A percentile compares a stretch with the other conserved stretches of the same genome.
Conservation (phyloP, 2,888 invertebrate species). For the Megaustenia siamemsis region DNA sequence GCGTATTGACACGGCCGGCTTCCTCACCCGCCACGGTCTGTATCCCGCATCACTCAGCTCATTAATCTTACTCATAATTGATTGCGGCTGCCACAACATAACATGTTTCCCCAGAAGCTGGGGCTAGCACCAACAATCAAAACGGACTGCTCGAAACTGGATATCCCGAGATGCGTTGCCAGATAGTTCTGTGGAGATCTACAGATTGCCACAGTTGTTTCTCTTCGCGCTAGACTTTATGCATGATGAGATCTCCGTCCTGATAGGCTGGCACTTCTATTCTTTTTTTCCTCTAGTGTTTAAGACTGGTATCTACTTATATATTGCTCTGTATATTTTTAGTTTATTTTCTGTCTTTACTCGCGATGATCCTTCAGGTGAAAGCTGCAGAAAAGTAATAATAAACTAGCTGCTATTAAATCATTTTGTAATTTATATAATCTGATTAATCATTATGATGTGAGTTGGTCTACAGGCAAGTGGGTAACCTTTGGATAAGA, state of each 20-base stretch:
- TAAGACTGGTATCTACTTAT: background rate
- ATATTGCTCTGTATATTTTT: too few species aligned
- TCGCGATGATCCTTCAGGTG: background rate
- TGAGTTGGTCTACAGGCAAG: too few species aligned
- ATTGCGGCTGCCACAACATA: constrained; percentile 16
- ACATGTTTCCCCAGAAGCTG: background rate
- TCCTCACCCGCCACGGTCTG: too few species aligned
- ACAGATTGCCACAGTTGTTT: constrained; percentile 24
- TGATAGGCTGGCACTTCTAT: background rate
- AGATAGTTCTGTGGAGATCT: constrained; percentile 12
- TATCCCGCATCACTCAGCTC: too few species aligned
- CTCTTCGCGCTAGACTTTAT: background rate
- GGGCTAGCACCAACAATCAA: constrained; percentile 21
- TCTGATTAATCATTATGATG: too few species aligned
- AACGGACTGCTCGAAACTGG: constrained; percentile 8
- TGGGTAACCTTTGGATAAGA: too few species aligned
- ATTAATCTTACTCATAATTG: constrained; percentile 27
- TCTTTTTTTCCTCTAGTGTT: background rate
- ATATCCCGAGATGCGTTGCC: constrained; percentile 22
- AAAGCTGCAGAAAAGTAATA: too few species aligned
- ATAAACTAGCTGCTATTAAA: too few species aligned
- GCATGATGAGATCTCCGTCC: background rate
- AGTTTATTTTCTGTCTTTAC: background rate
- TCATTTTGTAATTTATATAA: too few species aligned
- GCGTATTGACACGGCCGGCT: background rate